Conservation (phyloP, 2,797 vertebrate species). For the Botia almorhae region DNA sequence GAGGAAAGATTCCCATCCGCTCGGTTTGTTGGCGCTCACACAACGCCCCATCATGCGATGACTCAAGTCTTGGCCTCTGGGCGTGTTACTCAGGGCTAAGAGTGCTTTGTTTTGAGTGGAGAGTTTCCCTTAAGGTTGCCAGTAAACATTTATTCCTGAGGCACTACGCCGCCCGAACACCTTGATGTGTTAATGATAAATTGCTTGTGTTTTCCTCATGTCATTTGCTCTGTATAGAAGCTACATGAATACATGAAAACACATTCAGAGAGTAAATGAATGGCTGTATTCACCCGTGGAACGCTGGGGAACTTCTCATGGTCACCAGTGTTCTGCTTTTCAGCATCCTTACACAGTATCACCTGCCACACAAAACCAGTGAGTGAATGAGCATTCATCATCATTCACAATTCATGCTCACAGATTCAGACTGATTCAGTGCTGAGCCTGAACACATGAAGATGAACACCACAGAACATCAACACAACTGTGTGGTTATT, state of each 20-base stretch:
- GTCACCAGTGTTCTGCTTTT: slow-evolving; percentile 34
- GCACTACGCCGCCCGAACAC: neutral
- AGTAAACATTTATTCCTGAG: slow-evolving; percentile 42
- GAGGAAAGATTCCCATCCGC: slow-evolving; percentile 41
- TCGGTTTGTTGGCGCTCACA: slow-evolving; percentile 42
- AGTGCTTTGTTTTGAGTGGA: slow-evolving; percentile 55
- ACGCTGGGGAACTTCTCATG: slow-evolving; percentile 55
- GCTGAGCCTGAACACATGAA: too few species aligned
- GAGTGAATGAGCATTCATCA: neutral
- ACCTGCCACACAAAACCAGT: slow-evolving; percentile 67
- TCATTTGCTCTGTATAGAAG: neutral
- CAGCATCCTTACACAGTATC: slow-evolving; percentile 72
- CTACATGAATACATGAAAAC: neutral
- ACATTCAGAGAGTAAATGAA: neutral
- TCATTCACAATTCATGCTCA: neutral
- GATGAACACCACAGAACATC: neutral
- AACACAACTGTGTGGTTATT: neutral
- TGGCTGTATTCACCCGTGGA: slow-evolving; percentile 67
- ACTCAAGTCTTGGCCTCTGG: slow-evolving; percentile 61
- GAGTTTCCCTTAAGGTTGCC: slow-evolving; percentile 44
- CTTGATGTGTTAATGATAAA: neutral
- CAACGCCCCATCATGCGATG: slow-evolving; percentile 62
- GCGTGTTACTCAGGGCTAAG: slow-evolving; percentile 53
- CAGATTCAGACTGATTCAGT: too few species aligned
- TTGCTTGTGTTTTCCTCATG: neutral